Evolutionary conservation across 2,797 vertebrate genomes (phyloP).

Genomic region (Delichon dasypus): DNA sequence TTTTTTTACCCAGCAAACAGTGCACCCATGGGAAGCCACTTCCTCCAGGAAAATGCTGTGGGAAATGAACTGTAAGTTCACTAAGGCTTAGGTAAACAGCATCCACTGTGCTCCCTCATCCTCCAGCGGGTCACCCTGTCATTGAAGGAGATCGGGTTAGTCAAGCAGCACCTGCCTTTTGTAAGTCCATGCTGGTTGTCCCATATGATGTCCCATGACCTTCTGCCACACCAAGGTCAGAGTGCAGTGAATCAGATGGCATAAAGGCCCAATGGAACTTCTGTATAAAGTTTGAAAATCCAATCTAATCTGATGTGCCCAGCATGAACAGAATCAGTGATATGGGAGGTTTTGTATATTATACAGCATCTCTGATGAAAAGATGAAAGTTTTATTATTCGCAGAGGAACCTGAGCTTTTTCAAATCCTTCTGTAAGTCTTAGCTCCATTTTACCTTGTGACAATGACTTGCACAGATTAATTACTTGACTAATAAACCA

Average conservation of each 20-base stretch:
- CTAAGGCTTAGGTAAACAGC: not conserved
- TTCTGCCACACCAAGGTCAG: not conserved
- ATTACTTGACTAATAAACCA: constrained; percentile 48
- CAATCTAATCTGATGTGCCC: not conserved
- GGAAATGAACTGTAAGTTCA: not conserved
- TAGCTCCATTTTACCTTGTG: not conserved
- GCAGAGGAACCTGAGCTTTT: not conserved
- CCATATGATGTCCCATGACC: not conserved
- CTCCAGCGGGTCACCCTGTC: fast-evolving
- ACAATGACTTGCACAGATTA: constrained; percentile 40
- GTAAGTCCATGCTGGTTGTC: not conserved
- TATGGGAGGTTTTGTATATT: not conserved
- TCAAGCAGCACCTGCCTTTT: not conserved
- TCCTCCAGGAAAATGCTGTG: not conserved
- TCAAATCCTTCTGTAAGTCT: not conserved
- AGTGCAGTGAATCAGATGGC: not conserved
- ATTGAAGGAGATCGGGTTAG: not conserved
- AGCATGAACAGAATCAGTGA: not conserved
- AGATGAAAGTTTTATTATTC: constrained; percentile 15
- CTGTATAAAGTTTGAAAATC: not conserved
- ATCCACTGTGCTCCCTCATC: not conserved
- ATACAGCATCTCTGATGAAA: not conserved
- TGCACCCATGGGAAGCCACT: not conserved
- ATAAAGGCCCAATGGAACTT: not conserved
- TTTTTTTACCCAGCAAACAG: not conserved